phyloP scores from a whole-genome alignment of 2,888 invertebrate species.

The Apeira syringaria region DNA sequence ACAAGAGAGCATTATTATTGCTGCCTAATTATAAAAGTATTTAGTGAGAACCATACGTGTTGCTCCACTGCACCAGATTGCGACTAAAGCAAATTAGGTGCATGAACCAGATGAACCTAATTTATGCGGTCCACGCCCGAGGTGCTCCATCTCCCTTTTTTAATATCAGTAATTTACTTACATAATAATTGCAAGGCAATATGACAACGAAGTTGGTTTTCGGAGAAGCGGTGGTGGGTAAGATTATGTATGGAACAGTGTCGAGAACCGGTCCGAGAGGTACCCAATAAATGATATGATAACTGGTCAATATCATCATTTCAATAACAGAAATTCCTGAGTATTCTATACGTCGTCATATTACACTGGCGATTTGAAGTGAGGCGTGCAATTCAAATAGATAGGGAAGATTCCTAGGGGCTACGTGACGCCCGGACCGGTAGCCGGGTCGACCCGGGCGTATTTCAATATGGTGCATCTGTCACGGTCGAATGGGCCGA shows the following conservation, averaged over 20 bases:
- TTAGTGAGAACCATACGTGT: no score
- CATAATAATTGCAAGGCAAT: constrained; percentile 18
- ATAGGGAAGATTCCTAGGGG: constrained; percentile 59
- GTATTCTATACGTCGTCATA: constrained; percentile 48
- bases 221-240: constrained; percentile 44
- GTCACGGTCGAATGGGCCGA: constrained; percentile 49
- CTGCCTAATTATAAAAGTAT: constrained; percentile 2
- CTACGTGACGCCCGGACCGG: constrained; percentile 63
- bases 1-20: constrained; percentile 11
- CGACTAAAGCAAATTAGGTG: no score
- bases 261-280: neutral
- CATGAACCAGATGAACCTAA: no score
- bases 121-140: no score
- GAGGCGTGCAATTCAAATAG: constrained; percentile 66
- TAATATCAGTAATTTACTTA: no score
- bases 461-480: constrained; percentile 76
- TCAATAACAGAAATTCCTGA: constrained; percentile 36
- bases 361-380: constrained; percentile 38
- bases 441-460: constrained; percentile 26
- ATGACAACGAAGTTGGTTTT: constrained; percentile 32
- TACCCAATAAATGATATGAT: constrained; percentile 12
- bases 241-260: constrained; percentile 15
- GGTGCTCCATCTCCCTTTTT: no score
- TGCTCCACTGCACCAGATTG: no score
- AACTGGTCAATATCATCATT: constrained; percentile 22